Evolutionary conservation across 2,797 vertebrate species (phyloP), one percentile per base, ranked within the genome.

Genomic region (Urosaurus nigricauda): DNA sequence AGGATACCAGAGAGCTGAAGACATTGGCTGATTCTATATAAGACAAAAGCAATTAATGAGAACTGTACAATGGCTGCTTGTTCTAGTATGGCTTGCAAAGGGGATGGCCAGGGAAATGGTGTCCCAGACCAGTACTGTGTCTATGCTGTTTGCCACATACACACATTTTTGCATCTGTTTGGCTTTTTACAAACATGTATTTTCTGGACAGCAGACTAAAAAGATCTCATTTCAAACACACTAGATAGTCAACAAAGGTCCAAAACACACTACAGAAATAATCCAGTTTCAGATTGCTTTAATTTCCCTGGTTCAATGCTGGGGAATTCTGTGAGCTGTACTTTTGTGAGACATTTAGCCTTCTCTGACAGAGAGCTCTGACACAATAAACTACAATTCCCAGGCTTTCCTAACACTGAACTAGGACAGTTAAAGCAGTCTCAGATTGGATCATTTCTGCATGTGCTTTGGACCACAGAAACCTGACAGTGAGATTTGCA

Each of bases 161-260:
- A 21, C 8, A 35, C 24, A 78, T 0, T 24, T n/a, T 0, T 68
- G 86, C 90, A 74, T 37, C 79, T n/a, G 84, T 26, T 56, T 8
- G 92, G 93, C 89, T 51, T 4, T 51, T 78, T 58, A 35, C 32
- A 35, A 35, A 35, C 14, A 80, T 35, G 91, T 0, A n/a, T 68
- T 35, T 90, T 90, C 78, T 87, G 91, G 90, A 83, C 2, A 92
- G 63, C 60, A 51, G 90, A 90, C 37, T 80, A 85, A 63, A 37
- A 2, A 83, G 37, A 5, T 84, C 51, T 89, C 5, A 35, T 85
- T 4, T 84, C 40, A 85, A 24, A 21, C 74, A 14, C 81, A 93
- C 53, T 16, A 51, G 47, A 24, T 47, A 84, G 71, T 83, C 37
- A 89, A 71, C 32, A 79, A 51, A 51, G 47, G 5, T 51, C 47